These are phyloP conservation scores for Cerastis rubricosa DNA, from an alignment of 2,888 invertebrate genomes.

Conservation along the genomic window DNA sequence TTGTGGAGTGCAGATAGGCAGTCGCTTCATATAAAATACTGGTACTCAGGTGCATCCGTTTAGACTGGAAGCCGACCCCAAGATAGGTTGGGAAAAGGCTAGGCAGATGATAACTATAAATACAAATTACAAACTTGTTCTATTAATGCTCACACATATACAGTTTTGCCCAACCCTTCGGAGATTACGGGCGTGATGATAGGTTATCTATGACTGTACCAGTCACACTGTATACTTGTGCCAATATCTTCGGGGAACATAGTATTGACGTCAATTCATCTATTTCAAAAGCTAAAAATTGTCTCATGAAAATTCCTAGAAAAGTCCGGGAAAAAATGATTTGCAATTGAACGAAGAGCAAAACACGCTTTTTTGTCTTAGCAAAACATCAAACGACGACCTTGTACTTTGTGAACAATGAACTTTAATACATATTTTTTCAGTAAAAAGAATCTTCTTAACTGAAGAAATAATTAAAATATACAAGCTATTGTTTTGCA, in stretches of 20 bases:
- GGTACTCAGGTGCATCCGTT: no score
- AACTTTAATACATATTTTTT: not conserved
- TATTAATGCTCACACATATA: no score
- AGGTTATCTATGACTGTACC: not conserved
- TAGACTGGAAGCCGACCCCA: no score
- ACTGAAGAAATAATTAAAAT: not conserved
- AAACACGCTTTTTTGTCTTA: not conserved
- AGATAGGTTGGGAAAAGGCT: no score
- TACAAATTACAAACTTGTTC: no score
- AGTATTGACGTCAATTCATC: not conserved
- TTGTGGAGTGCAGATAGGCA: no score
- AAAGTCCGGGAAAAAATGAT: not conserved
- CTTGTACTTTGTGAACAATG: not conserved
- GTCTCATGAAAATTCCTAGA: not conserved
- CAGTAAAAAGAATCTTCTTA: not conserved
- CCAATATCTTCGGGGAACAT: not conserved
- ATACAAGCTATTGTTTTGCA: no score
- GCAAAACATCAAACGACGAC: constrained; percentile 2
- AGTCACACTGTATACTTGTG: not conserved
- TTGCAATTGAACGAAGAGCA: not conserved
- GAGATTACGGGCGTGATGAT: not conserved
- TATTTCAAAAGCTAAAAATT: not conserved
- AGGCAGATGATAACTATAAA: no score
- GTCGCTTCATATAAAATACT: no score
- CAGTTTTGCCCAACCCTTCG: no score